Evolutionary conservation across 2,797 vertebrate genomes (phyloP).

Genomic region (Sebastes taczanowskii): DNA sequence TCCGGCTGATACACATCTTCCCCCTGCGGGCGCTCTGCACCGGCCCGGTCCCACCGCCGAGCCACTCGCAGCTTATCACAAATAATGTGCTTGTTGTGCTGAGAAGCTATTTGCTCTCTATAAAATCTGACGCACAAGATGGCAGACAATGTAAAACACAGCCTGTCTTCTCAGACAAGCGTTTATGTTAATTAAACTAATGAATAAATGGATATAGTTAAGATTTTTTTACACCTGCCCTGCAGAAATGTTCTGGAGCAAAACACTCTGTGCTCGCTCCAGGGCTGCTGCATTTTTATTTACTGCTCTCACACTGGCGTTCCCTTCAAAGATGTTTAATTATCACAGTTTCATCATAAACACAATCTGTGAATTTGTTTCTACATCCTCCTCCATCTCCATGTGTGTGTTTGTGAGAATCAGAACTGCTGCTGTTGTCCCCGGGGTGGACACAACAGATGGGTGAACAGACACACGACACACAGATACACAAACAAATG

Average conservation of each 20-base stretch:
- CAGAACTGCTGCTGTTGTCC: conserved; percentile 38
- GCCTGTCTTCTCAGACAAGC: not conserved
- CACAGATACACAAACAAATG: conserved; percentile 34
- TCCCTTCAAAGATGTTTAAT: conserved; percentile 50
- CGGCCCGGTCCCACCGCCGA: not conserved
- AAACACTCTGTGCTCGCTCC: not conserved
- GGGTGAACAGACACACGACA: conserved; percentile 38
- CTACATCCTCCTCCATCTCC: not conserved
- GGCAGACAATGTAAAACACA: not conserved
- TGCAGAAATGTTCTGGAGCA: conserved; percentile 20
- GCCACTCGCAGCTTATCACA: not conserved
- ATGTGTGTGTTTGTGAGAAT: not conserved
- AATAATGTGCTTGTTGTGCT: not conserved
- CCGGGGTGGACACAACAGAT: conserved; percentile 51
- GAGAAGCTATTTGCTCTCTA: not conserved
- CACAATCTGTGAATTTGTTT: conserved; percentile 49
- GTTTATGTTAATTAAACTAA: conserved; percentile 25
- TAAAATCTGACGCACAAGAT: not conserved
- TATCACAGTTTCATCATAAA: conserved; percentile 45
- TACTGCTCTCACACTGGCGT: conserved; percentile 19
- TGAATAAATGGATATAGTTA: not conserved
- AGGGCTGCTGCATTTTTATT: conserved; percentile 16
- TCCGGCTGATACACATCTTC: conserved; percentile 1
- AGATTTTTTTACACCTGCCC: conserved; percentile 24
- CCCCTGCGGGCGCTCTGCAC: not conserved